Evolutionary conservation across 1,140 invertebrate species (phyloP), one percentile per base, ranked within the genome.

Genomic region (Drosophila sulfurigaster): DNA sequence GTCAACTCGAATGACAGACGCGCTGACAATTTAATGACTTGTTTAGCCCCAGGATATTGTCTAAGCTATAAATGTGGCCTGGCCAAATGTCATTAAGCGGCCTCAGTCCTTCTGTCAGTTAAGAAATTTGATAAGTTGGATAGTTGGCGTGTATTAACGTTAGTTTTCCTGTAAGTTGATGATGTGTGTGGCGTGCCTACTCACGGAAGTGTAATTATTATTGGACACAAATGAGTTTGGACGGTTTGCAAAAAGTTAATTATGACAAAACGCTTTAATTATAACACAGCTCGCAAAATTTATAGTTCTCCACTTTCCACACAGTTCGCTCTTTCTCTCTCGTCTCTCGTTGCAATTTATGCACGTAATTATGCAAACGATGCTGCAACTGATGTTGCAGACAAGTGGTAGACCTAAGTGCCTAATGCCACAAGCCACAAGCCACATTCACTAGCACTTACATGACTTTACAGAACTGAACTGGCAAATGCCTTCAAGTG

Each of bases 231-330:
- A 63, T 70, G 38, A 70, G 67, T 57, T 70, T 45, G 13, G 57
- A 16, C 58, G 43, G 49, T 70, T 70, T 70, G 72, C 59, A 43
- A 59, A 59, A 76, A 72, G 67, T 79, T 72, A 76, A 79, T 79
- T 76, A 66, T 58, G 67, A 54, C 46, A 70, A 32, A 13, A 30
- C 45, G 15, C 35, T 35, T 68, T 69, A 78, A 80, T 80, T 68
- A 64, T 51, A 25, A 35, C 46, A 49, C 68, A 66, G 35, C 15
- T 15, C 25, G 51, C 46, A 60, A 11, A 7, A 25, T 35, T 41
- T 25, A 7, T 5, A 28, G 20, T 25, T 25, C 20, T 25, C 20
- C 20, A 25, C 20, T 25, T 25, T 25, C 20, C 20, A 25, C 20
- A 25, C 20, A 25, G 20, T 25, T 16, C 52, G 48, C 51, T 13